These are phyloP conservation scores for Iselma pallidipennis DNA, from an alignment of 2,888 invertebrate genomes.

Conservation along the genomic window DNA sequence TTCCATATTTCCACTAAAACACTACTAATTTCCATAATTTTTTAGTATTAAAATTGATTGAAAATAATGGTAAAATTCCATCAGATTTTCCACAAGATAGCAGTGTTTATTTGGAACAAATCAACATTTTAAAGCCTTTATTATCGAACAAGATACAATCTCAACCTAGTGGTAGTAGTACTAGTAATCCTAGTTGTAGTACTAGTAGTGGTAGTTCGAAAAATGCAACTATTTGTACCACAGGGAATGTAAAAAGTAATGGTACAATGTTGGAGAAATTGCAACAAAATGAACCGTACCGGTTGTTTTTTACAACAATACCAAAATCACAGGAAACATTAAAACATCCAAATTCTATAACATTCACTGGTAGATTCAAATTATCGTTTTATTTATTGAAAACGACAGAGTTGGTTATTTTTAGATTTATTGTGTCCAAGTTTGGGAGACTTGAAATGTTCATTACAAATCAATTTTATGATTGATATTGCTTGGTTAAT, in stretches of 20 bases:
- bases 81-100: slow-evolving; percentile 58
- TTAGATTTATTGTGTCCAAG: slow-evolving; percentile 78
- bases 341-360: slow-evolving; percentile 67
- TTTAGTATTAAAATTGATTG: slow-evolving; percentile 69
- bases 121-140: slow-evolving; percentile 58
- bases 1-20: slow-evolving; percentile 38
- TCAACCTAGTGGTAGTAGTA: neutral
- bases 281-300: slow-evolving; percentile 69
- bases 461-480: slow-evolving; percentile 92
- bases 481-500: slow-evolving; percentile 88
- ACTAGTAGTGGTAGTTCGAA: slow-evolving; percentile 2
- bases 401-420: slow-evolving; percentile 35
- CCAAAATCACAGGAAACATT: slow-evolving; percentile 67
- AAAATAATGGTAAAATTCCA: slow-evolving; percentile 61
- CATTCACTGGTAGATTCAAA: slow-evolving; percentile 63
- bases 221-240: neutral
- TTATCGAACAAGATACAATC: slow-evolving; percentile 1
- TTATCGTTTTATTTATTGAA: neutral
- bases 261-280: slow-evolving; percentile 53
- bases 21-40: slow-evolving; percentile 9
- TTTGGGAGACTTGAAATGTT: slow-evolving; percentile 72
- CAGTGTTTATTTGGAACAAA: slow-evolving; percentile 64
- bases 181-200: neutral
- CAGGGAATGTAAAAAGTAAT: neutral
- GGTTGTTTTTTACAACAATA: slow-evolving; percentile 76